Base-by-base conservation (phyloP, 2,888 invertebrate genomes). In the Sphaerophoria taeniata region DNA sequence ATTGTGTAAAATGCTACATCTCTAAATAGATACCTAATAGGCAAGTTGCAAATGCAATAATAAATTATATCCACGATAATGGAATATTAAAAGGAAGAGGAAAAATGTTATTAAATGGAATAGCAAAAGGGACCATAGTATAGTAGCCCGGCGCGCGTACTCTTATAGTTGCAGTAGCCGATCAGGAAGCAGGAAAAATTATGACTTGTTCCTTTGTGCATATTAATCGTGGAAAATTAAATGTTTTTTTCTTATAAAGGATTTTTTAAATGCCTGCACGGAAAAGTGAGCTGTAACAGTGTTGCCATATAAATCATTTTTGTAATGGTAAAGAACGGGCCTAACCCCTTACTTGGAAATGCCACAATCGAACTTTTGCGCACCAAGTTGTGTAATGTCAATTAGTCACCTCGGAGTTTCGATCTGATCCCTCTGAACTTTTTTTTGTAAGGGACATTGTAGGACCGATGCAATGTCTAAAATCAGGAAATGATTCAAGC, bases 1-100 rank as follows among this genome's bases (percentile, higher is more conserved):
- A 11, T 45, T 16, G 36, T 34, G 51, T 43, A 43, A 43, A 43
- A 24, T 60, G 72, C 81, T 77, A 72, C 49, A 75, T 75, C 76
- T 85, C 85, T 85, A 81, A 60, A 85, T 85, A 76, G 85, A 85
- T 85, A 77, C 85, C 77, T 85, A 85, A 85, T 85, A 85, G 85
- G 81, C 81, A 72, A 80, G 81, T 85, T 76, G 81, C 85, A 81
- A 85, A 85, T 85, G 76, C 77, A 85, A 85, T 85, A 71, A 85
- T 85, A 81, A 85, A 85, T 85, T 81, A 67, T 83, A 73, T 79
- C 69, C 16, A 45, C 71, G n/a, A 39, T 39, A 67, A 53, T 16
- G 39, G 67, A 51, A 67, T 53, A 39, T n/a, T 53, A 31, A 39
- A 24, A 56, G 45, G 31, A 31, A 47, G 24, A 45, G 61, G 4